Percentiles rank a stretch among this genome's conserved stretches.
Conservation (phyloP, 2,888 invertebrate genomes). For the Catotricha subobsoleta region DNA sequence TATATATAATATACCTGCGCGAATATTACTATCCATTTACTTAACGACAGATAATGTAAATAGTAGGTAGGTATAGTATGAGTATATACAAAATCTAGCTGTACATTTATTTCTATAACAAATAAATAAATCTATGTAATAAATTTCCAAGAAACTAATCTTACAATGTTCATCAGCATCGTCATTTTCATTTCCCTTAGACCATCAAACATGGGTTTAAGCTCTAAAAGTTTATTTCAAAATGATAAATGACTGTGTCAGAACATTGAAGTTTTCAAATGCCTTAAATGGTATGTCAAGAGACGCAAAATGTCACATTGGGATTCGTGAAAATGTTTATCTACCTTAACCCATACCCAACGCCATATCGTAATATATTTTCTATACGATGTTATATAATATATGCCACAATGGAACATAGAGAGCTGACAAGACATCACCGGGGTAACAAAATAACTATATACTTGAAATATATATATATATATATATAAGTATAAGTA, state of each 20-base stretch:
- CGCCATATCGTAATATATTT: neutral
- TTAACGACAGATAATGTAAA: no score
- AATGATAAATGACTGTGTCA: slow-evolving; percentile 3
- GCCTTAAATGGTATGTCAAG: neutral
- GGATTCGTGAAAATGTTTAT: neutral
- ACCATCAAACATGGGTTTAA: neutral
- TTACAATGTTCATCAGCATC: no score
- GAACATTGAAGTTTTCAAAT: slow-evolving; percentile 2
- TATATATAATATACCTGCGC: no score
- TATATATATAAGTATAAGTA: neutral
- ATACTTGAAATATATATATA: neutral
- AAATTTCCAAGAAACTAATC: no score
- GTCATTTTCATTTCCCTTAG: neutral
- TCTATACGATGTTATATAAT: neutral
- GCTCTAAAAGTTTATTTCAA: neutral
- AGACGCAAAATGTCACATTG: slow-evolving; percentile 2
- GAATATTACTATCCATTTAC: no score
- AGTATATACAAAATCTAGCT: no score
- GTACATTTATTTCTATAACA: no score
- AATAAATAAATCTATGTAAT: no score
- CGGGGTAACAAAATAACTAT: neutral
- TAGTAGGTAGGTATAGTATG: no score
- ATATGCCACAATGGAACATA: neutral
- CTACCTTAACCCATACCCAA: neutral
- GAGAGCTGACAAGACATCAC: neutral